Conservation (phyloP, 2,797 vertebrate species). For the Muscicapa striata region DNA sequence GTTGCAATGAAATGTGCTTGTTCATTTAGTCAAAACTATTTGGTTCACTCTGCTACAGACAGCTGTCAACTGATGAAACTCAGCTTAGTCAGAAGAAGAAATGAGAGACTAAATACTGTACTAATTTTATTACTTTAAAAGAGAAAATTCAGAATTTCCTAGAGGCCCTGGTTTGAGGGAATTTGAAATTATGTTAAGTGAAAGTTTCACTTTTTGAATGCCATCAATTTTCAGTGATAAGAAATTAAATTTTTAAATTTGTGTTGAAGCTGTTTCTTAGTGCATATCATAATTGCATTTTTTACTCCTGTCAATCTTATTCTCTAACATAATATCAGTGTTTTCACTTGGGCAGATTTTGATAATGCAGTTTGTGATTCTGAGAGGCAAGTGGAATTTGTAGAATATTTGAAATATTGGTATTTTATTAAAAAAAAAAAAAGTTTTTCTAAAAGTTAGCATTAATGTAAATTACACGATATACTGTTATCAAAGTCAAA, state of each 20-base stretch:
- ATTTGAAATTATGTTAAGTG: neutral
- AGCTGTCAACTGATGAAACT: neutral
- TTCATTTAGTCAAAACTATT: neutral
- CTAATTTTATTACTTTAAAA: neutral
- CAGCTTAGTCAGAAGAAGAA: neutral
- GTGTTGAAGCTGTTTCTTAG: neutral
- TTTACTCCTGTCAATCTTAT: neutral
- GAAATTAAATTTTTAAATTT: neutral
- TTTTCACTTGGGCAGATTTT: conserved; percentile 4
- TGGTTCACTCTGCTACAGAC: neutral
- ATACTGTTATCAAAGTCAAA: neutral
- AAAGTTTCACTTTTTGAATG: neutral
- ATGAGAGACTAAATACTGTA: neutral
- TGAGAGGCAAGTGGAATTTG: neutral
- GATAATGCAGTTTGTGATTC: neutral
- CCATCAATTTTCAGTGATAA: neutral
- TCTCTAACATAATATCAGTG: neutral
- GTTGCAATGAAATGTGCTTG: neutral
- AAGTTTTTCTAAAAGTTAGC: neutral
- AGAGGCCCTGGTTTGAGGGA: neutral
- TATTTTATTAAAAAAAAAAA: neutral
- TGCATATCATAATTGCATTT: neutral
- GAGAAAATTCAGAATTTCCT: neutral
- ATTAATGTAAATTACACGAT: neutral
- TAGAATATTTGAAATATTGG: neutral